Base-by-base conservation (phyloP, 2,888 invertebrate genomes). In the Leptinotarsa juncta region DNA sequence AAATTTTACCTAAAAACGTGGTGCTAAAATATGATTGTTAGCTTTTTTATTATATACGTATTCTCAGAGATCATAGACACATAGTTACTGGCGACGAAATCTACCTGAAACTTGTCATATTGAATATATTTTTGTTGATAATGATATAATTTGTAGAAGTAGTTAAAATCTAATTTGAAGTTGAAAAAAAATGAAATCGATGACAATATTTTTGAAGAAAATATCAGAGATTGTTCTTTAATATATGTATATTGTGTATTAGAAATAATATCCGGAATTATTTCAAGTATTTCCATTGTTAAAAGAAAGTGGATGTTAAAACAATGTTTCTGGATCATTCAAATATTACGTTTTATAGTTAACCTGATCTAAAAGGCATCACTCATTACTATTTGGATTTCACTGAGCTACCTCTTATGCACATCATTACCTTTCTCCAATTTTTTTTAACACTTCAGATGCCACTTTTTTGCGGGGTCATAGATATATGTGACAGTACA, bases 1-100 rank as follows among this genome's bases (percentile, higher is more conserved):
- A 65, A 65, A 65, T 51, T 72, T 74, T 76, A 73, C 72, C 71
- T 76, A 73, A 70, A 74, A 75, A 72, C 73, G 51, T 78, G 78
- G 78, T 78, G 78, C 78, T 78, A 78, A 78, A 75, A 72, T 73
- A 71, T 73, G 66, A 72, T 75, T 76, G 71, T 76, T 70, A 76
- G 75, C 75, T 76, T 76, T 32, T 76, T 70, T 70, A 71, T 70
- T 65, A 68, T 49, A 51, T 26, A 50, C 65, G 65, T 65, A 70
- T 70, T 68, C 26, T 57, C 55, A 68, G 57, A 68, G 68, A 57
- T 68, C 55, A 48, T 68, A 68, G 53, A 68, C 48, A 55, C 68
- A 68, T 53, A 42, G 32, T 53, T 68, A 70, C 49, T 57, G 68
- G 55, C 70, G 70, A 49, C 53, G 18, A 49, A 14, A 67, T 67